Conservation (phyloP, 2,888 invertebrate genomes). For the Sussaba pulchella region DNA sequence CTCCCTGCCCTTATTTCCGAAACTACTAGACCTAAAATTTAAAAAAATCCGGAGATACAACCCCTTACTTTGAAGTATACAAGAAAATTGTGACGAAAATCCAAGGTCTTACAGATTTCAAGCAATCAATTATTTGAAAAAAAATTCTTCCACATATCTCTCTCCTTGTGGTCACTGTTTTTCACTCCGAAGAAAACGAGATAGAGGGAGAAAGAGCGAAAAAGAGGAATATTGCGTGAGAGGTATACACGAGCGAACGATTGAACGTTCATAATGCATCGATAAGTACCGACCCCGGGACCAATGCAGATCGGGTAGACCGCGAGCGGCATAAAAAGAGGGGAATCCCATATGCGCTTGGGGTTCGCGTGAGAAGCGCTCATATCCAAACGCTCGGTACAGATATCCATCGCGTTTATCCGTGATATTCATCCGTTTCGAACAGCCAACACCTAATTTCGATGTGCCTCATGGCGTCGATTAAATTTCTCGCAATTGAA, state of each 20-base stretch:
- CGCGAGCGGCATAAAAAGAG: slow-evolving; percentile 7
- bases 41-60: too few species aligned
- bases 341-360: slow-evolving; percentile 12
- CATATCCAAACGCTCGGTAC: neutral
- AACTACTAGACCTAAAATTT: too few species aligned
- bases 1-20: too few species aligned
- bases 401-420: slow-evolving; percentile 17
- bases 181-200: slow-evolving; percentile 1
- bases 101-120: too few species aligned
- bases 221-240: too few species aligned
- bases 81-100: too few species aligned
- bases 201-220: slow-evolving; percentile 22
- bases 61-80: too few species aligned
- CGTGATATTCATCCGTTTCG: slow-evolving; percentile 4
- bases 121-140: too few species aligned
- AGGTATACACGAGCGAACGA: slow-evolving; percentile 25
- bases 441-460: slow-evolving; percentile 20
- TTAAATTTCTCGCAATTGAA: slow-evolving; percentile 74
- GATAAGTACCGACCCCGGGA: slow-evolving; percentile 55
- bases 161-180: slow-evolving; percentile 1
- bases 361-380: slow-evolving; percentile 29
- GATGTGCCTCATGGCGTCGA: slow-evolving; percentile 63
- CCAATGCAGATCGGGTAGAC: slow-evolving; percentile 29
- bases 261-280: slow-evolving; percentile 58
- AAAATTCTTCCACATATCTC: neutral